Base-by-base conservation (phyloP, 1,140 invertebrate genomes). In the Drosophila guanche region DNA sequence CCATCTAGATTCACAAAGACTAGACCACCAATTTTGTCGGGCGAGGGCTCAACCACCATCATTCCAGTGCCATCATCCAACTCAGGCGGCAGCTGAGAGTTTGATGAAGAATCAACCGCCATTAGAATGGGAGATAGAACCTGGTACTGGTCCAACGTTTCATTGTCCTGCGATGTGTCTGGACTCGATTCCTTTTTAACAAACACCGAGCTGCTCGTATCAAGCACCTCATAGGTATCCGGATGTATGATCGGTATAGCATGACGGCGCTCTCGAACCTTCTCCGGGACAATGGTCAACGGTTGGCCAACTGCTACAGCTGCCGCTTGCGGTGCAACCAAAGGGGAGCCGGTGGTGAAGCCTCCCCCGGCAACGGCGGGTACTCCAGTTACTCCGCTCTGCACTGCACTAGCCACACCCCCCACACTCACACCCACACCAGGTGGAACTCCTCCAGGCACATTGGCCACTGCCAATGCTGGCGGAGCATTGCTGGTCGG, bases 231-330 rank as follows among this genome's bases (percentile, higher is more conserved):
- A n/a, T 76, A 63, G 14, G 90, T 91, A 23, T 77, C 76, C 16
- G 90, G 90, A 63, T 91, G 63, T 53, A 91, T 91, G 5, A 91
- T 91, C 10, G 90, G 90, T 67, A 91, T 86, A 25, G 90, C 90
- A 37, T 90, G 74, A 12, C 42, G 62, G 5, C 90, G 90, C 40
- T 67, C 60, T 27, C 77, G 75, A 3, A 55, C 37, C 40, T 76
- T 86, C 4, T 85, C 81, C 14, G n/a, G 20, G 4, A 29, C 43
- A 4, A 12, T 37, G 20, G 41, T 29, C 55, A 70, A 41, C 22
- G 63, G 62, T 22, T 65, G 62, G 2, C 33, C 51, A 27, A 27
- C 25, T 27, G 25, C 25, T 27, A 12, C 33, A 4, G 4, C 33
- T 37, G 33, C 33, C 33, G 33, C 33, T 12, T 37, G 33, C 33